These are phyloP conservation scores for Neopipo cinnamomea DNA, from an alignment of 2,113 vertebrate species.

Conservation along the genomic window DNA sequence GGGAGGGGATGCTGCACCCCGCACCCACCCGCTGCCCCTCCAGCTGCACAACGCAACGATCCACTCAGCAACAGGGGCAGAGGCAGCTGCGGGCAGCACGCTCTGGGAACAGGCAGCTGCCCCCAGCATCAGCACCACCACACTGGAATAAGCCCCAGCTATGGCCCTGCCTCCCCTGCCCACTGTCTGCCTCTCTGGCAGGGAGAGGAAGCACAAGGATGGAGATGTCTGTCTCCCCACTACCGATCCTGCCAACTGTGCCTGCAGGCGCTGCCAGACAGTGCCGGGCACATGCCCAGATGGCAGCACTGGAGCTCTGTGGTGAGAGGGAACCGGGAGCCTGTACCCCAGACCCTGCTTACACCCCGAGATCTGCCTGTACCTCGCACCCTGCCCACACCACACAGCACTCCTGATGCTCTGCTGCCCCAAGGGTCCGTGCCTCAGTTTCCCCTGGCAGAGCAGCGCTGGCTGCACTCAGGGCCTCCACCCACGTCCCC, in stretches of 20 bases:
- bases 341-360: not conserved
- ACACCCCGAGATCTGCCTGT: not conserved
- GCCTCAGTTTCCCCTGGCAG: not conserved
- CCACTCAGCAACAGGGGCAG: fast-evolving
- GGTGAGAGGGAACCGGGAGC: not conserved
- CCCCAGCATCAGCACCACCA: fast-evolving
- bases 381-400: not conserved
- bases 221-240: not conserved
- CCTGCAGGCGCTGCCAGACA: not conserved
- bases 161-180: not conserved
- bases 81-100: not conserved
- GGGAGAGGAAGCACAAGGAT: not conserved
- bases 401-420: fast-evolving
- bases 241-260: not conserved
- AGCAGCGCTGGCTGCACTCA: not conserved
- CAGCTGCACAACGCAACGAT: not conserved
- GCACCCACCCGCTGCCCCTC: not conserved
- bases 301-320: not conserved
- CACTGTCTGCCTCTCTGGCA: not conserved
- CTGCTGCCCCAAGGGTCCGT: fast-evolving
- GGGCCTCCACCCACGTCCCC: not conserved
- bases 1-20: not conserved
- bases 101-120: not conserved
- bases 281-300: not conserved
- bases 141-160: not conserved